Conservation (phyloP, 1,140 invertebrate genomes). For the Drosophila ogumai region DNA sequence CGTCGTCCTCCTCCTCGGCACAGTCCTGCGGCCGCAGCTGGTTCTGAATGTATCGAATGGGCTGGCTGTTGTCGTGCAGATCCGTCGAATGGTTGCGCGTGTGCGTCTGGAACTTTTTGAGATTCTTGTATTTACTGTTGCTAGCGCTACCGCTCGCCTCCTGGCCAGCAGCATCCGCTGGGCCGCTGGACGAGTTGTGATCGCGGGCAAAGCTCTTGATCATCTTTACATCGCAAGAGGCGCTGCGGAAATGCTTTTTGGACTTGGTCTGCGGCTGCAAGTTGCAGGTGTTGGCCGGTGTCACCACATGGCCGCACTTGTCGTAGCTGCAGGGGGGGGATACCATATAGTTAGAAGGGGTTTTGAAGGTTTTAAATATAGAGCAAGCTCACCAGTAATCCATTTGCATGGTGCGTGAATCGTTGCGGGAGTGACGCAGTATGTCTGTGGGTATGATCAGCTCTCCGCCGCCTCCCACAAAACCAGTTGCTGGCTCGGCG, state of each 20-base stretch:
- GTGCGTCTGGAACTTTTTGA: slow-evolving; percentile 82
- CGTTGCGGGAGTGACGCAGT: slow-evolving; percentile 86
- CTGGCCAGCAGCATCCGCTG: slow-evolving; percentile 36
- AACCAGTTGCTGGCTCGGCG: slow-evolving; percentile 52
- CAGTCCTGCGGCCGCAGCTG: slow-evolving; percentile 73
- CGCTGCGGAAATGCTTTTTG: slow-evolving; percentile 83
- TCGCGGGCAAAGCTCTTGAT: slow-evolving; percentile 82
- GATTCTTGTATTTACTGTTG: slow-evolving; percentile 75
- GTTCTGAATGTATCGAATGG: slow-evolving; percentile 83
- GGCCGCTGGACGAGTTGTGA: slow-evolving; percentile 60
- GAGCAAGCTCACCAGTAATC: slow-evolving; percentile 84
- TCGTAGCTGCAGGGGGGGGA: slow-evolving; percentile 62
- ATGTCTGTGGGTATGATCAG: slow-evolving; percentile 85
- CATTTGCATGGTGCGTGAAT: slow-evolving; percentile 87
- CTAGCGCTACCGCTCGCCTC: slow-evolving; percentile 26
- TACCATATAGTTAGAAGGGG: neutral
- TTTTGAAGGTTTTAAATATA: too few species aligned
- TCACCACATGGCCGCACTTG: slow-evolving; percentile 73
- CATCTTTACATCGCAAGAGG: slow-evolving; percentile 84
- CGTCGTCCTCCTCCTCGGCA: slow-evolving; percentile 78
- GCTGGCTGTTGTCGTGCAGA: slow-evolving; percentile 71
- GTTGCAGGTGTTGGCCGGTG: slow-evolving; percentile 42
- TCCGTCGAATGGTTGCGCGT: slow-evolving; percentile 85
- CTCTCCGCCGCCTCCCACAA: slow-evolving; percentile 65
- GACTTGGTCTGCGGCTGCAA: slow-evolving; percentile 76